Evolutionary conservation across 2,797 vertebrate genomes (phyloP).

Genomic region (Decapterus maruadsi): DNA sequence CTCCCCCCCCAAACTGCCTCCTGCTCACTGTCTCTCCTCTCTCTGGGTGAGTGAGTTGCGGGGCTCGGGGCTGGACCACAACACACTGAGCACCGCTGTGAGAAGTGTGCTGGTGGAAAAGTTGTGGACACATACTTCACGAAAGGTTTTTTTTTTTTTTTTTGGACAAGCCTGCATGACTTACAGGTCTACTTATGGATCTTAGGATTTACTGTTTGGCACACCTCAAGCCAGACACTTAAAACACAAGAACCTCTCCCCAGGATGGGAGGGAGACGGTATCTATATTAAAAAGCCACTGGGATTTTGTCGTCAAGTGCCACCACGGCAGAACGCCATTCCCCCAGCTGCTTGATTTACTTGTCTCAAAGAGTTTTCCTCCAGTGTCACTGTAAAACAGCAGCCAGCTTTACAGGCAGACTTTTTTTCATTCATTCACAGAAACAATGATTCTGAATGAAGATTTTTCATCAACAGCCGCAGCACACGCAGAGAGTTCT

Average conservation of each 20-base stretch:
- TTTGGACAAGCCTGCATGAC: conserved; percentile 35
- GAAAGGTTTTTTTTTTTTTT: conserved; percentile 23
- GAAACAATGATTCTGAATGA: no score
- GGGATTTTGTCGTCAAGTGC: conserved; percentile 5
- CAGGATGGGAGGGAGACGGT: not conserved
- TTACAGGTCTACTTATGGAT: conserved; percentile 38
- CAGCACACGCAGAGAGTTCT: no score
- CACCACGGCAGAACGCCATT: not conserved
- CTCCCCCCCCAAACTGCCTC: not conserved
- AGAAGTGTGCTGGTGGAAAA: conserved; percentile 70
- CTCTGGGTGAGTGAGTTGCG: conserved; percentile 50
- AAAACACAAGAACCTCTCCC: conserved; percentile 20
- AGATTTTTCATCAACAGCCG: no score
- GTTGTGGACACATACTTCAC: conserved; percentile 49
- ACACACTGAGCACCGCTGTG: conserved; percentile 70
- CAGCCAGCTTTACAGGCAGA: no score
- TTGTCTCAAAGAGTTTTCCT: no score
- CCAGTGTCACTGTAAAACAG: no score
- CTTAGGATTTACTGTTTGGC: conserved; percentile 34
- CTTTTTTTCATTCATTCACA: no score
- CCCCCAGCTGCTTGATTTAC: no score
- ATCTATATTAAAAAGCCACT: not conserved
- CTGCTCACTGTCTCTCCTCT: conserved; percentile 38
- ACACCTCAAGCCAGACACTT: conserved; percentile 21
- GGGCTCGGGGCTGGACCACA: conserved; percentile 45